These are phyloP conservation scores for Acanthosepion pharaonis DNA, from an alignment of 2,888 invertebrate species.

Conservation along the genomic window DNA sequence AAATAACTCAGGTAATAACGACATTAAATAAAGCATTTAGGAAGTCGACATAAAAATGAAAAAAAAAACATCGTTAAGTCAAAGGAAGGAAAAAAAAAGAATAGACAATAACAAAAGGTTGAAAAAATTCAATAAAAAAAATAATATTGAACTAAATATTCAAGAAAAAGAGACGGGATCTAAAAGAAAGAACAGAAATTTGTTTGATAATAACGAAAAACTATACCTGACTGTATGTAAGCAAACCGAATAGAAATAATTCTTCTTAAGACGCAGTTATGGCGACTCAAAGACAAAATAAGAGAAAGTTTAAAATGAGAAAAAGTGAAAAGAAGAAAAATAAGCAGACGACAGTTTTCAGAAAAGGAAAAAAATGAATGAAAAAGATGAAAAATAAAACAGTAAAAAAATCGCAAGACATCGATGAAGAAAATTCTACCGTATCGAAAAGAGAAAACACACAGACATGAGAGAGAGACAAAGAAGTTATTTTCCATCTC, in stretches of 20 bases:
- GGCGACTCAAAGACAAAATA: not conserved
- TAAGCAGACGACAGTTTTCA: not conserved
- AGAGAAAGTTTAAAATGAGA: not conserved
- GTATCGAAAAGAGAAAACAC: not conserved
- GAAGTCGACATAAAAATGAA: not conserved
- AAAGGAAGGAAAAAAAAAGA: too few relatives aligned
- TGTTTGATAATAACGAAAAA: not conserved
- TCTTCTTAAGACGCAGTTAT: too few relatives aligned
- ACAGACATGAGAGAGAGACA: too few relatives aligned
- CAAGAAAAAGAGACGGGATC: not conserved
- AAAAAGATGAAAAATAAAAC: too few relatives aligned
- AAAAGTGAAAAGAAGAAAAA: conserved; percentile 3
- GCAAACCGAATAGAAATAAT: too few relatives aligned
- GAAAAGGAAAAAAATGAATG: too few relatives aligned
- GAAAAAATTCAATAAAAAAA: too few relatives aligned
- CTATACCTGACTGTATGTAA: not conserved
- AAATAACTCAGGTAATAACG: not conserved
- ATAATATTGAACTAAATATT: too few relatives aligned
- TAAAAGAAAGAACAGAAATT: not conserved
- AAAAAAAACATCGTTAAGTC: too few relatives aligned
- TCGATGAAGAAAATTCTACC: not conserved
- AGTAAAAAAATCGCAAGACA: too few relatives aligned
- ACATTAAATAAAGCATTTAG: not conserved
- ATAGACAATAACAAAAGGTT: too few relatives aligned
- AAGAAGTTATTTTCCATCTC: not conserved